Percentiles rank a stretch among this genome's conserved stretches.
phyloP scores from a whole-genome alignment of 2,888 invertebrate species.

The Drosophila diplacantha region DNA sequence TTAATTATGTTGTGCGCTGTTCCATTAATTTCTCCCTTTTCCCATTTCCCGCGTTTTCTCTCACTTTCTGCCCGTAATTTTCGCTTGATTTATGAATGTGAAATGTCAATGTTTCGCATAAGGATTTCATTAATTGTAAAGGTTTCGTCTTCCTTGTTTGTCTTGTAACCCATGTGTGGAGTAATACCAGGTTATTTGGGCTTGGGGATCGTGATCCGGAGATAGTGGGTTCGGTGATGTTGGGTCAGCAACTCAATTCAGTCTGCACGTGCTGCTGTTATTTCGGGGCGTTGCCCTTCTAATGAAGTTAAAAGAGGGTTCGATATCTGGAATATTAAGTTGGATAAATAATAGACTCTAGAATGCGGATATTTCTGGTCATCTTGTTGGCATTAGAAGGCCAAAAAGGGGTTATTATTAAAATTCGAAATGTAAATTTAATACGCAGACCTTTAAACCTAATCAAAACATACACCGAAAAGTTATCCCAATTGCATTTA shows the following conservation, averaged over 20 bases:
- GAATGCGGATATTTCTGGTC: background rate
- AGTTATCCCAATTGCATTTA: no score
- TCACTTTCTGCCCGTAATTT: slow-evolving; percentile 57
- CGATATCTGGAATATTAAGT: background rate
- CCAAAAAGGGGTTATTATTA: no score
- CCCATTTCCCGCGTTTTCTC: slow-evolving; percentile 36
- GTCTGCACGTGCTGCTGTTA: slow-evolving; percentile 29
- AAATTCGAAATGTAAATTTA: no score
- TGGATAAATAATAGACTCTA: background rate
- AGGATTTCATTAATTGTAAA: slow-evolving; percentile 67
- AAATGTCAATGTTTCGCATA: slow-evolving; percentile 70
- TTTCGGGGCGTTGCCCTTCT: slow-evolving; percentile 17
- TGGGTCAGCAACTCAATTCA: slow-evolving; percentile 57
- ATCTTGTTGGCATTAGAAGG: no score
- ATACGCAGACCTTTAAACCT: no score
- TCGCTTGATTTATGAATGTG: slow-evolving; percentile 71
- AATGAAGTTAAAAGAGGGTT: slow-evolving; percentile 4
- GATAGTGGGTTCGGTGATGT: slow-evolving; percentile 23
- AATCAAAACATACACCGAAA: no score
- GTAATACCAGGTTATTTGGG: slow-evolving; percentile 16
- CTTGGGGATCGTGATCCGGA: slow-evolving; percentile 20
- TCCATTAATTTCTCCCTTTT: slow-evolving; percentile 56
- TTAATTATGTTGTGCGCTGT: slow-evolving; percentile 67
- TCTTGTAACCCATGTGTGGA: slow-evolving; percentile 39
- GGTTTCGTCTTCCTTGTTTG: slow-evolving; percentile 31